Conservation (phyloP, 1,140 invertebrate genomes). For the Homalodisca vitripennis region DNA sequence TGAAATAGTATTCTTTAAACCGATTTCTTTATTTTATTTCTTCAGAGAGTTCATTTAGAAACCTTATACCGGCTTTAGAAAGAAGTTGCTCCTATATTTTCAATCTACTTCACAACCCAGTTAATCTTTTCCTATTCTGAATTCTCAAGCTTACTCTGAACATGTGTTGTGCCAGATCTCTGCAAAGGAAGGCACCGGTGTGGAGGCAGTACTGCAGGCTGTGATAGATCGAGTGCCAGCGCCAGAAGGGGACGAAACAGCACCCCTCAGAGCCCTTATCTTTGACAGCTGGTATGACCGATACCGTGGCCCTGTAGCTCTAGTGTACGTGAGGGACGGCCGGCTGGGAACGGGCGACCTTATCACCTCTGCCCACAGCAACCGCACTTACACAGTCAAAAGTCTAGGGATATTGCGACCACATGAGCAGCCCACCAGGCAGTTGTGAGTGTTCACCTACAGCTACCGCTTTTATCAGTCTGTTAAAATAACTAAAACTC, state of each 20-base stretch:
- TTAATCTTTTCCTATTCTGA: no score
- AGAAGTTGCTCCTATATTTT: no score
- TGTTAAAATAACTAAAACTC: no score
- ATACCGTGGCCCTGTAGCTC: slow-evolving; percentile 70
- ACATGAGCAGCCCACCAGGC: slow-evolving; percentile 63
- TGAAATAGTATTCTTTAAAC: no score
- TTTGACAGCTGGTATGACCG: slow-evolving; percentile 97
- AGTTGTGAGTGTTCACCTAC: slow-evolving; percentile 64
- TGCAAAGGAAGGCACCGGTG: slow-evolving; percentile 84
- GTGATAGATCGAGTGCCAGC: slow-evolving; percentile 78
- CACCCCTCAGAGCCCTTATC: slow-evolving; percentile 74
- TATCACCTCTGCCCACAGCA: slow-evolving; percentile 56
- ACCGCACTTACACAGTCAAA: slow-evolving; percentile 74
- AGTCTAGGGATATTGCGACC: slow-evolving; percentile 80
- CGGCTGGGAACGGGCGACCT: slow-evolving; percentile 61
- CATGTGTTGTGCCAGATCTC: slow-evolving; percentile 63
- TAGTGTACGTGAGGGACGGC: slow-evolving; percentile 80
- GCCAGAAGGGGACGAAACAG: slow-evolving; percentile 59
- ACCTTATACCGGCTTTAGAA: no score
- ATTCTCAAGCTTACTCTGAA: background rate
- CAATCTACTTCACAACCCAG: no score
- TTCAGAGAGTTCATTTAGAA: no score
- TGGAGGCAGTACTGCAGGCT: slow-evolving; percentile 71
- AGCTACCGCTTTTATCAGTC: no score
- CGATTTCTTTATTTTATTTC: no score